phyloP scores from a whole-genome alignment of 2,113 vertebrate genomes.

The Coturnix japonica region DNA sequence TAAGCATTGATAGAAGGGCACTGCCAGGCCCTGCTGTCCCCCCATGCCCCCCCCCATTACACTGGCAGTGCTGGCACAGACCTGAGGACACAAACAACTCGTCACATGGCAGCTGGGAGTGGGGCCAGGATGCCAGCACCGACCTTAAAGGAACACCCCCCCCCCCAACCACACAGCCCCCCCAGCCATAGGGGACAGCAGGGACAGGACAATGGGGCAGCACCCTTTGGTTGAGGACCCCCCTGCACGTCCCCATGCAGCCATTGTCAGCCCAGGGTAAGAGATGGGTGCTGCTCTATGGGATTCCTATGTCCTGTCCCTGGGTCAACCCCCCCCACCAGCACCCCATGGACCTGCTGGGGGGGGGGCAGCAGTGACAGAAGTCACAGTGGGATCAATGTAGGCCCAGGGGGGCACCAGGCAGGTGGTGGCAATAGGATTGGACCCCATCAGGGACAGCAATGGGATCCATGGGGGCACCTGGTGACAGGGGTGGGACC shows the following conservation, averaged over 20 bases:
- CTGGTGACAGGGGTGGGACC: too few species aligned
- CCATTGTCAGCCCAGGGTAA: neutral
- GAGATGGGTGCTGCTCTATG: neutral
- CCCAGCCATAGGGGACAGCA: neutral
- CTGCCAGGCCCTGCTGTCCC: fast-evolving
- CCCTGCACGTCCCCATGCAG: neutral
- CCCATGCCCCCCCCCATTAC: too few species aligned
- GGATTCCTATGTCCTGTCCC: neutral
- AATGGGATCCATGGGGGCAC: too few species aligned
- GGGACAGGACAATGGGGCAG: neutral
- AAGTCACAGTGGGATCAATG: neutral
- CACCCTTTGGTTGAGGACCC: neutral
- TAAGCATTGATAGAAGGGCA: neutral
- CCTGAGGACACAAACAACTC: slow-evolving; percentile 36
- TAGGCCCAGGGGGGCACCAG: too few species aligned
- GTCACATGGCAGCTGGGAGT: slow-evolving; percentile 61
- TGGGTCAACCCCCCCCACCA: neutral
- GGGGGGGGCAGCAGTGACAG: too few species aligned
- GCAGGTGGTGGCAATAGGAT: too few species aligned
- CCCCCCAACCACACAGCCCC: fast-evolving
- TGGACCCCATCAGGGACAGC: too few species aligned
- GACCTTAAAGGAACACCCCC: slow-evolving; percentile 14
- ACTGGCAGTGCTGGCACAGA: neutral
- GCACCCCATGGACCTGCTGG: neutral
- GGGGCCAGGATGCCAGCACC: slow-evolving; percentile 46